Conservation (phyloP, 2,888 invertebrate species). For the Hirtodrosophila duncani region DNA sequence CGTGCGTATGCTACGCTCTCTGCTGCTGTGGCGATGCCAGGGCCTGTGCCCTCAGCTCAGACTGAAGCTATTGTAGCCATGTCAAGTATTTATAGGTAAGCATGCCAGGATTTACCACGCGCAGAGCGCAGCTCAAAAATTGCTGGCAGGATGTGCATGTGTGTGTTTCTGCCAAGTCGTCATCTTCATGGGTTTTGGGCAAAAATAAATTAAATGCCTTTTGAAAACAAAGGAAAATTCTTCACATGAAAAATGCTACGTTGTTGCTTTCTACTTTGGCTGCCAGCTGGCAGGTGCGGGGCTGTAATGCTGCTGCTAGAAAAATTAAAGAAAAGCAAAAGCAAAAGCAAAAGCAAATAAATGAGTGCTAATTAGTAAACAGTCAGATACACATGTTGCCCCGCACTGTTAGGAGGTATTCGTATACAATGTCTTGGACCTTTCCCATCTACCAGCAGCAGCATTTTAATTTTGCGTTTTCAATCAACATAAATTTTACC, state of each 20-base stretch:
- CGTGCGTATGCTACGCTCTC: constrained; percentile 53
- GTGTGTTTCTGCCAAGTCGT: not conserved
- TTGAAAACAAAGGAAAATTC: constrained; percentile 59
- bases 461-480: not conserved
- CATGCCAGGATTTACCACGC: constrained; percentile 55
- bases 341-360: constrained; percentile 54
- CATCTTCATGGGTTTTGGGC: constrained; percentile 23
- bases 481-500: constrained; percentile 13
- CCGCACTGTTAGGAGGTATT: no score
- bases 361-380: constrained; percentile 61
- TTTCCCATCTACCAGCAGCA: not conserved
- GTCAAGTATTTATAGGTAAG: constrained; percentile 67
- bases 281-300: constrained; percentile 10
- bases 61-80: constrained; percentile 58
- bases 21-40: not conserved
- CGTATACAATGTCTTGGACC: no score
- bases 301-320: not conserved
- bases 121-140: constrained; percentile 48
- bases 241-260: constrained; percentile 40
- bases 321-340: constrained; percentile 30
- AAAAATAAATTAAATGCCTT: constrained; percentile 67
- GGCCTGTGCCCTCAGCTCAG: constrained; percentile 26
- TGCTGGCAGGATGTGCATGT: constrained; percentile 38
- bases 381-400: constrained; percentile 58
- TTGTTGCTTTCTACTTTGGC: no score